Conservation (phyloP, 1,140 invertebrate species). For the Chironomus tepperi region DNA sequence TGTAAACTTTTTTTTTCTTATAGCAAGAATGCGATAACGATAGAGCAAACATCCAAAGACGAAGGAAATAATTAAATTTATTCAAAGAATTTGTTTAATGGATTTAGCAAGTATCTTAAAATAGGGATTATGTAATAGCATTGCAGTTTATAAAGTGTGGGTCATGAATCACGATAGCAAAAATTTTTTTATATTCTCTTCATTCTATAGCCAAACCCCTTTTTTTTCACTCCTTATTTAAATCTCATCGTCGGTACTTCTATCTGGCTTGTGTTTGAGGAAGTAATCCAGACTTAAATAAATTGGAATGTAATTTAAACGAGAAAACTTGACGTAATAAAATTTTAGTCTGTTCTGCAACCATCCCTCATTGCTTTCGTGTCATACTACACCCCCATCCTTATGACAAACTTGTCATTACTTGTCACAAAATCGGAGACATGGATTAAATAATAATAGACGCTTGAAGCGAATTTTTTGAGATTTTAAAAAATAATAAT, state of each 20-base stretch:
- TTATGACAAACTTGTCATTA: neutral
- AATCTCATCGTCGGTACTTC: neutral
- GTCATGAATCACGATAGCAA: neutral
- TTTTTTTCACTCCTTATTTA: neutral
- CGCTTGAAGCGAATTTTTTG: too few relatives aligned
- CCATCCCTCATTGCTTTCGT: neutral
- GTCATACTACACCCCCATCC: neutral
- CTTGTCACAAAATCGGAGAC: neutral
- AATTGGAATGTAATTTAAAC: slow-evolving; percentile 15
- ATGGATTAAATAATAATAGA: too few relatives aligned
- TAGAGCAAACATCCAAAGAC: neutral
- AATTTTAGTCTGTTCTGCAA: neutral
- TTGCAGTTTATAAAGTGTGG: too few relatives aligned
- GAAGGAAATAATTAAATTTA: slow-evolving; percentile 11
- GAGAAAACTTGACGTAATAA: neutral
- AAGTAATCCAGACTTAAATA: slow-evolving; percentile 8
- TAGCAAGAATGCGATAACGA: neutral
- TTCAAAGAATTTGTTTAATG: neutral
- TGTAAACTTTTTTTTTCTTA: neutral
- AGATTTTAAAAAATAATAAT: too few relatives aligned
- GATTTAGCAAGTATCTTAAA: neutral
- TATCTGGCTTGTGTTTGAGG: neutral
- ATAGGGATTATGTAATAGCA: neutral
- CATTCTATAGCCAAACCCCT: neutral
- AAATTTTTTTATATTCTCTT: neutral